phyloP scores from a whole-genome alignment of 1,140 invertebrate genomes.

The Rhyzopertha dominica region DNA sequence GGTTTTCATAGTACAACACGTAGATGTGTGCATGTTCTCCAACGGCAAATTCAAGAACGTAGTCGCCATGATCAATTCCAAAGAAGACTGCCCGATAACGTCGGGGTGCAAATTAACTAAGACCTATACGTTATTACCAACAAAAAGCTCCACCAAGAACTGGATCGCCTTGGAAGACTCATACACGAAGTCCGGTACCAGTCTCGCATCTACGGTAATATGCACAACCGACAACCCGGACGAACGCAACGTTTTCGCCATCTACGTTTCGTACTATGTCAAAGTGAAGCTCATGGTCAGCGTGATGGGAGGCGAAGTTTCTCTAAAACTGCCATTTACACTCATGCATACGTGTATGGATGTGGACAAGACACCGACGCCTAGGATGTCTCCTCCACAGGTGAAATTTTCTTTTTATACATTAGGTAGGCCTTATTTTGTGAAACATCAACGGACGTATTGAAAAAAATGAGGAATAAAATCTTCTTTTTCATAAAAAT shows the following conservation, averaged over 20 bases:
- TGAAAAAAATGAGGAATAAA: too few species aligned
- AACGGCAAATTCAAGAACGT: constrained; percentile 99
- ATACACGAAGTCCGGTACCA: constrained; percentile 62
- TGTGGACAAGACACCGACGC: constrained; percentile 26
- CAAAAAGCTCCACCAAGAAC: constrained; percentile 72
- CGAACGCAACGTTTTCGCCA: constrained; percentile 73
- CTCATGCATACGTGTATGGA: constrained; percentile 57
- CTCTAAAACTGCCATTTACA: constrained; percentile 74
- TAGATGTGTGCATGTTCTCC: constrained; percentile 98
- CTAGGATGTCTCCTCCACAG: background rate
- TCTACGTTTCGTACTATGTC: constrained; percentile 85
- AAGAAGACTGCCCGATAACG: constrained; percentile 59
- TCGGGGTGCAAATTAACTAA: constrained; percentile 58
- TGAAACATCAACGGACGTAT: background rate
- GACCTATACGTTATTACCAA: constrained; percentile 62
- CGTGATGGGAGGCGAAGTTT: constrained; percentile 72
- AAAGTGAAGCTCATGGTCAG: constrained; percentile 77
- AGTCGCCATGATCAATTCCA: constrained; percentile 79
- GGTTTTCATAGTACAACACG: constrained; percentile 89
- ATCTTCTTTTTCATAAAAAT: too few species aligned
- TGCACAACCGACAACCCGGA: constrained; percentile 49
- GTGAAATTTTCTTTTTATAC: background rate
- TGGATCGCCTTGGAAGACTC: constrained; percentile 78
- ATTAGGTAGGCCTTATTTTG: background rate
- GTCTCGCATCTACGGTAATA: constrained; percentile 64